Percentiles rank a stretch among this genome's conserved stretches.
These are phyloP conservation scores for Schizaphis graminum DNA, from an alignment of 2,888 invertebrate genomes.

Conservation along the genomic window DNA sequence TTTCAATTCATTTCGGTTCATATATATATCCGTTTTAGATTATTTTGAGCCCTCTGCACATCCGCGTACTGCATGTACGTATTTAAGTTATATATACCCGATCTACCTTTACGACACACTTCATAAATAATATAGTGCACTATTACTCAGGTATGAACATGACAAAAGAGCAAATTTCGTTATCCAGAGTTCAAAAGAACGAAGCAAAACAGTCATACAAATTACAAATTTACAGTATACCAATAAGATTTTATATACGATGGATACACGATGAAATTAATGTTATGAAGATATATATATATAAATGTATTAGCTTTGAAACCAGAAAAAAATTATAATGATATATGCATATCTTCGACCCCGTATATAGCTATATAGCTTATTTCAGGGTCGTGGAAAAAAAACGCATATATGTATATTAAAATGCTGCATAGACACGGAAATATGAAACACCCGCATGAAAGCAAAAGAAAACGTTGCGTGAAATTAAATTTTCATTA, in stretches of 20 bases:
- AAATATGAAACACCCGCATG: no score
- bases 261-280: background rate
- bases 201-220: background rate
- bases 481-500: background rate
- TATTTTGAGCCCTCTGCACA: background rate
- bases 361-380: no score
- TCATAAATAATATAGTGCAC: background rate
- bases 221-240: background rate
- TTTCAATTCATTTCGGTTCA: background rate
- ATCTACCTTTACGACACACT: background rate
- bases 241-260: background rate
- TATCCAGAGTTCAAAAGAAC: background rate
- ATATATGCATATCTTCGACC: no score
- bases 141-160: background rate
- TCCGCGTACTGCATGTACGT: background rate
- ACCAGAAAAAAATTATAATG: background rate
- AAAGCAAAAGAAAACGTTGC: background rate
- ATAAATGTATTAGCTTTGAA: background rate
- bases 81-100: background rate
- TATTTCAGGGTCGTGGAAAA: background rate
- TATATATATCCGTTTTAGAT: background rate
- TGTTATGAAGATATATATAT: background rate
- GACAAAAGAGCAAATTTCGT: background rate
- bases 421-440: background rate
- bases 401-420: background rate